Conservation (phyloP, 2,888 invertebrate species). For the Corbicula japonica region DNA sequence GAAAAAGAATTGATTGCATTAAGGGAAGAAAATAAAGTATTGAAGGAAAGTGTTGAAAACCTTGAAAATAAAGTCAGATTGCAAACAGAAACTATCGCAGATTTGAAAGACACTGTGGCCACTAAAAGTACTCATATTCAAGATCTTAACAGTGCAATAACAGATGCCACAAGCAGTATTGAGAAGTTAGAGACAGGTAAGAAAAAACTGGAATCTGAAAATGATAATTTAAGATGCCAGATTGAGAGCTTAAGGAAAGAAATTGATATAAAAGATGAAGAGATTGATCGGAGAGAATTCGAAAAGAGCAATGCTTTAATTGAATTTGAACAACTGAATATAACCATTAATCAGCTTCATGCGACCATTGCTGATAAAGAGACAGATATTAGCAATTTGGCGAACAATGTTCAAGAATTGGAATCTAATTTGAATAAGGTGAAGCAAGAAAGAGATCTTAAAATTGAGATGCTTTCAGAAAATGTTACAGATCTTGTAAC, state of each 20-base stretch:
- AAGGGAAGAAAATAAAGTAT: background rate
- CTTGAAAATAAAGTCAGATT: background rate
- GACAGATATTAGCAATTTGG: slow-evolving; percentile 53
- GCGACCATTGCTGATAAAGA: slow-evolving; percentile 52
- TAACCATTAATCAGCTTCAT: slow-evolving; percentile 29
- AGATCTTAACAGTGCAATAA: slow-evolving; percentile 29
- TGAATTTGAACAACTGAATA: slow-evolving; percentile 54
- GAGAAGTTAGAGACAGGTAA: slow-evolving; percentile 22
- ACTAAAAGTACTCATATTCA: slow-evolving; percentile 32
- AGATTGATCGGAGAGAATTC: slow-evolving; percentile 40
- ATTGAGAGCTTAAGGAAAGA: slow-evolving; percentile 35
- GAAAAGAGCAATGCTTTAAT: slow-evolving; percentile 51
- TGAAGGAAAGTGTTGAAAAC: background rate
- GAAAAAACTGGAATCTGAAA: slow-evolving; percentile 47
- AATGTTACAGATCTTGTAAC: slow-evolving; percentile 62
- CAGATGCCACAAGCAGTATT: slow-evolving; percentile 6
- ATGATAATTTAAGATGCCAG: slow-evolving; percentile 43
- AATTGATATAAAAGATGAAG: slow-evolving; percentile 44
- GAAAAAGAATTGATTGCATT: background rate
- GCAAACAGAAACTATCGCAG: slow-evolving; percentile 26
- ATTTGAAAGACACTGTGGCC: slow-evolving; percentile 34
- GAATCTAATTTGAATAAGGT: slow-evolving; percentile 51
- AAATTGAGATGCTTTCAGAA: slow-evolving; percentile 56
- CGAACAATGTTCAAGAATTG: slow-evolving; percentile 61
- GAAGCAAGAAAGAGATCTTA: slow-evolving; percentile 59